These are phyloP conservation scores for Patagioenas fasciata DNA, from an alignment of 2,113 vertebrate species.

Conservation along the genomic window DNA sequence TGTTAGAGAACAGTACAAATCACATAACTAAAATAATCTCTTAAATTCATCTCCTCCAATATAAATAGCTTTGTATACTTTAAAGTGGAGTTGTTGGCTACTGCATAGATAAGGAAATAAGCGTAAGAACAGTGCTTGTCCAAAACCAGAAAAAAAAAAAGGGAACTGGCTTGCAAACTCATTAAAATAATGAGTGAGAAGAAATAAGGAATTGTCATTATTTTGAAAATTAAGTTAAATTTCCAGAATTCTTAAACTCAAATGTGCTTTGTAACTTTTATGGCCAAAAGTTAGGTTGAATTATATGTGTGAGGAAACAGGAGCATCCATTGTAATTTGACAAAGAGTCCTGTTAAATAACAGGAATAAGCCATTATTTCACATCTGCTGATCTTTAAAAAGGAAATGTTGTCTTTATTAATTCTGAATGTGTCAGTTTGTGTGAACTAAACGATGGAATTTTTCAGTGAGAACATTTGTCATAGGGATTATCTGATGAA, in stretches of 20 bases:
- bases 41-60: not conserved
- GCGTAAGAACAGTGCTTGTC: not conserved
- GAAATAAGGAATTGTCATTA: not conserved
- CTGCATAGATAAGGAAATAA: not conserved
- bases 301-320: slow-evolving; percentile 40
- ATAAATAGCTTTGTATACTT: not conserved
- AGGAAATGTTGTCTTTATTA: slow-evolving; percentile 18
- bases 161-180: not conserved
- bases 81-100: not conserved
- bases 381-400: slow-evolving; percentile 41
- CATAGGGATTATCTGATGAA: slow-evolving; percentile 32
- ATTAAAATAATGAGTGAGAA: not conserved
- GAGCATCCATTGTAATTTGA: slow-evolving; percentile 25
- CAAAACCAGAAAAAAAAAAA: not conserved
- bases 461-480: slow-evolving; percentile 19
- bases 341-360: not conserved
- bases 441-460: not conserved
- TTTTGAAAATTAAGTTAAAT: not conserved
- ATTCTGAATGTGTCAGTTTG: slow-evolving; percentile 2
- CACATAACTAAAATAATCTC: not conserved
- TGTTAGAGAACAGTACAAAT: not conserved
- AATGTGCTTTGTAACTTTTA: slow-evolving; percentile 7
- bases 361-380: not conserved
- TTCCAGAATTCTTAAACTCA: not conserved
- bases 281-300: slow-evolving; percentile 63